These are phyloP conservation scores for Pseudonaja textilis DNA, from an alignment of 2,113 vertebrate species.

Conservation along the genomic window DNA sequence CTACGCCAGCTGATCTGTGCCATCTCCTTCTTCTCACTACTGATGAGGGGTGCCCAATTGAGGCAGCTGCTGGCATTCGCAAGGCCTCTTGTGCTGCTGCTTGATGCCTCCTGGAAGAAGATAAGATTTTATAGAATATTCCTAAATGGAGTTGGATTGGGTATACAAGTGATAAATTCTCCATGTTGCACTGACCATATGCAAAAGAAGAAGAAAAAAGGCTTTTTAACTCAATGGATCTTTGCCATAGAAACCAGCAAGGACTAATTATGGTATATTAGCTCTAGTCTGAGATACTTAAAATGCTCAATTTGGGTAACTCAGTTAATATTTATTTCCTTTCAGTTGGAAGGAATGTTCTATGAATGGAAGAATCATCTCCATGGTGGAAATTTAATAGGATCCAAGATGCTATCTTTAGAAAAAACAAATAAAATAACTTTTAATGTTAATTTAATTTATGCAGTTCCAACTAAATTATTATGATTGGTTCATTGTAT, in stretches of 20 bases:
- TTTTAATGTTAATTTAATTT: neutral
- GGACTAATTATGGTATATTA: neutral
- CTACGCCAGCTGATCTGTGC: neutral
- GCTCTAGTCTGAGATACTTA: neutral
- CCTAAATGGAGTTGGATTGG: neutral
- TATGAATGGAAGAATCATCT: neutral
- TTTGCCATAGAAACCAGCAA: neutral
- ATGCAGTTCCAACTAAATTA: neutral
- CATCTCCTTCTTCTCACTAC: neutral
- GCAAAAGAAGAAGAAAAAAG: no score
- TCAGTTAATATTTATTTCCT: neutral
- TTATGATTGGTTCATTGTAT: neutral
- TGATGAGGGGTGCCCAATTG: neutral
- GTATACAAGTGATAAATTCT: neutral
- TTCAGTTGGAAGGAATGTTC: neutral
- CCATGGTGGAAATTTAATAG: neutral
- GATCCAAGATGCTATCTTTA: neutral
- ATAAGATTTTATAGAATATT: neutral
- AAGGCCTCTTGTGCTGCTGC: neutral
- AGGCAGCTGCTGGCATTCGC: neutral
- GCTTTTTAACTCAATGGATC: neutral
- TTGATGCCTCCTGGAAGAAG: neutral
- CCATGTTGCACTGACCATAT: neutral
- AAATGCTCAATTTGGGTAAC: neutral
- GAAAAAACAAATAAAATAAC: neutral